Evolutionary conservation across 2,797 vertebrate genomes (phyloP), one percentile per base, ranked within the genome.

Genomic region (Argyrosomus regius): DNA sequence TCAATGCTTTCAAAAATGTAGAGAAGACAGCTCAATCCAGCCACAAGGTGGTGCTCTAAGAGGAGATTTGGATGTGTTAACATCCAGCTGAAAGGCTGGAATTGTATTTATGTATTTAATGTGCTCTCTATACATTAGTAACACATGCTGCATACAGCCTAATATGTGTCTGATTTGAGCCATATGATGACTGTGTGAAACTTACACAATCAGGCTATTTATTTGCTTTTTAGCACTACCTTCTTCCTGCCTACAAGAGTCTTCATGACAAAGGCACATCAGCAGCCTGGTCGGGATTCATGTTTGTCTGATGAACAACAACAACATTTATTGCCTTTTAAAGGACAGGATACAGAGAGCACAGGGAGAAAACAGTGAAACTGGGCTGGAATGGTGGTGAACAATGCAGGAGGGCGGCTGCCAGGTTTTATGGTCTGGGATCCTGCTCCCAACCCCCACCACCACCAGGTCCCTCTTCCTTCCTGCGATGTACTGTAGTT

Each of bases 1-100:
- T 64, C 24, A 52, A 8, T 35, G 65, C 35, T 70, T 45, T 69
- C 13, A 39, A 72, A 41, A 31, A 31, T 75, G 63, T 24, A 31
- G 24, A 69, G 54, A 82, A 70, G 35, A 61, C 80, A 70, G 67
- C 81, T 75, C 11, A 54, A 26, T 84, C 22, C 52, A 58, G 75
- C 96, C 96, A 96, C 95, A 94, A 93, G 96, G 94, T 96, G 96
- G 96, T 93, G 95, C 94, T 93, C 73, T 80, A 94, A 94, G 93
- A 94, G 87, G 95, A 91, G 88, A 87, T 93, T 94, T 95, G 89
- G 78, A 80, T 80, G 35, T 65, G 66, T 68, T 78, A 39, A 67
- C 61, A 54, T 84, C 64, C 79, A 84, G 60, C 83, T 70, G 75
- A 79, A 75, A 76, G 85, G 56, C 63, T 58, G 58, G 66, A 58